Conservation (phyloP, 1,140 invertebrate species). For the Tetranychus cinnabarinus region DNA sequence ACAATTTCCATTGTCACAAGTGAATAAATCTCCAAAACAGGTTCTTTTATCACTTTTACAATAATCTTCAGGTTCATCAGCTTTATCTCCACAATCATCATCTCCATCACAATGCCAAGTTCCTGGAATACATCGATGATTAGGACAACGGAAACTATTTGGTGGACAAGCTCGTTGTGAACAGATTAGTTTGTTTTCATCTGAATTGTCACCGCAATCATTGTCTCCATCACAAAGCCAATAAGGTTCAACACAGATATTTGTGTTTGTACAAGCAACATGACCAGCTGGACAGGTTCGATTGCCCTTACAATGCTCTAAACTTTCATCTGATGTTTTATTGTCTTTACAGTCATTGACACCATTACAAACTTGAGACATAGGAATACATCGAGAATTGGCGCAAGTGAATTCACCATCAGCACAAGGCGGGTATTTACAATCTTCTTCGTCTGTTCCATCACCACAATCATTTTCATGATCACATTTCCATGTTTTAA, state of each 20-base stretch:
- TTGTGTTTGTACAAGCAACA: constrained; percentile 71
- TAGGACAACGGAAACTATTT: constrained; percentile 47
- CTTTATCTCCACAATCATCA: constrained; percentile 65
- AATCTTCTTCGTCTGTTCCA: constrained; percentile 72
- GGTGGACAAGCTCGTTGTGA: constrained; percentile 62
- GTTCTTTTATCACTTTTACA: constrained; percentile 79
- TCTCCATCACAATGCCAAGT: constrained; percentile 82
- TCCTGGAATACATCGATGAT: constrained; percentile 36
- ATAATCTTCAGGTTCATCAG: constrained; percentile 70
- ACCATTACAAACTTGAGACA: constrained; percentile 65
- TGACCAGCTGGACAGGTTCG: constrained; percentile 59
- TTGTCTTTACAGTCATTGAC: constrained; percentile 86
- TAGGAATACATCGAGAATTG: constrained; percentile 67
- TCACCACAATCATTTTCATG: constrained; percentile 87
- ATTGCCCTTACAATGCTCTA: constrained; percentile 55
- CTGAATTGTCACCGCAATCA: constrained; percentile 84
- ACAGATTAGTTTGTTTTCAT: constrained; percentile 74
- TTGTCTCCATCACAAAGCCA: constrained; percentile 74
- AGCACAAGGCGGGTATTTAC: constrained; percentile 62
- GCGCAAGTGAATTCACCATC: constrained; percentile 78
- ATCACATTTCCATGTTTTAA: constrained; percentile 81
- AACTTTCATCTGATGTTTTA: constrained; percentile 65
- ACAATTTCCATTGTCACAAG: constrained; percentile 89
- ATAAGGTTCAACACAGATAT: constrained; percentile 81
- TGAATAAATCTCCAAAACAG: constrained; percentile 81